Evolutionary conservation across 2,113 vertebrate species (phyloP).

Genomic region (Rhinoptilus africanus): DNA sequence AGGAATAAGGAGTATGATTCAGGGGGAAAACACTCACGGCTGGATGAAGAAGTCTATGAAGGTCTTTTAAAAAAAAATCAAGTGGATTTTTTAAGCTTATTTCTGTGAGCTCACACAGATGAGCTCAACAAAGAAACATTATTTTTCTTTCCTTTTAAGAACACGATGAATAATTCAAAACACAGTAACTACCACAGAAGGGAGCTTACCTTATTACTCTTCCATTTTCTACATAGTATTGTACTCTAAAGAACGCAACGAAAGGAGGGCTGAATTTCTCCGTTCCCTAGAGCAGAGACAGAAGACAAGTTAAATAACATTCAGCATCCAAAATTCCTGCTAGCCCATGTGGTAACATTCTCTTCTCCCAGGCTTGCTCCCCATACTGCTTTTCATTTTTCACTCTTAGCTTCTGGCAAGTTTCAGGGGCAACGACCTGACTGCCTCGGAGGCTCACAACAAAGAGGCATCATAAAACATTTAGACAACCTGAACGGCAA

Average conservation of each 20-base stretch:
- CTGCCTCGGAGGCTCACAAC: not conserved
- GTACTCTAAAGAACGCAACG: conserved; percentile 85
- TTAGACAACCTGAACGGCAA: not conserved
- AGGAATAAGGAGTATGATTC: not conserved
- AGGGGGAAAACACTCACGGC: not conserved
- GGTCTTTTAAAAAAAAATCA: not conserved
- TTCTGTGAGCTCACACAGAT: not conserved
- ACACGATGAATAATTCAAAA: not conserved
- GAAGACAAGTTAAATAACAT: not conserved
- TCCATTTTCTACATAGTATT: conserved; percentile 88
- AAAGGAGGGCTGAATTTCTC: conserved; percentile 77
- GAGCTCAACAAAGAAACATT: not conserved
- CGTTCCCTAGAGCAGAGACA: conserved; percentile 66
- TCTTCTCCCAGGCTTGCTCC: not conserved
- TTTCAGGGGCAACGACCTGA: not conserved
- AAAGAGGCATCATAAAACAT: not conserved
- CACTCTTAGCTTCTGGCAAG: not conserved
- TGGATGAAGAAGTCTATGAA: not conserved
- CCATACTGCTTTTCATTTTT: not conserved
- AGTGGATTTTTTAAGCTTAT: not conserved
- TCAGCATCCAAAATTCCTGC: not conserved
- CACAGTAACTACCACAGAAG: not conserved
- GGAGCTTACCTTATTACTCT: conserved; percentile 81
- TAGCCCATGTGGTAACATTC: not conserved
- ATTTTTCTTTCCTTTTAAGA: not conserved